Base-by-base conservation (phyloP, 64 coral and sea anemone species). In the Dendronephthya gigantea region DNA sequence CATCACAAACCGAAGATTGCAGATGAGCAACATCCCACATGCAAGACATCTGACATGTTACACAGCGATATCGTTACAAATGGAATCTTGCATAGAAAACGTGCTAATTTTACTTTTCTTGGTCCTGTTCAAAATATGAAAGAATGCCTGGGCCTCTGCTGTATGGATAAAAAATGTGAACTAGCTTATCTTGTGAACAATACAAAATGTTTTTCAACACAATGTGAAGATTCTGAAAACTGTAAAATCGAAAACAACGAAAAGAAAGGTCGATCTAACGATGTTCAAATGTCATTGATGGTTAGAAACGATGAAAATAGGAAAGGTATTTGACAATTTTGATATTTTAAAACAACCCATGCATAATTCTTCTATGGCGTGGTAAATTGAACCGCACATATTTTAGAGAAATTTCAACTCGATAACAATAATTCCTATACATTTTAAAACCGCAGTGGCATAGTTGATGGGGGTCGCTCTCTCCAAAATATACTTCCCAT, bases 171-270 rank as follows among this genome's bases (percentile, higher is more conserved):
- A 12, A 33, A 79, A 36, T 79, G 72, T 79, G 72, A 7, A 79
- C 17, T 79, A 79, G 72, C 72, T 29, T 79, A 79, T 79, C 72
- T 79, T 19, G 72, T 37, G 37, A 79, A 79, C 72, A 79, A 79
- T 29, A 79, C 72, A 29, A 79, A 39, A 79, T 79, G 72, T 39
- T 79, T 79, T 39, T 36, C 72, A 29, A 36, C 72, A 35, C 31
- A 79, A 33, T 79, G 72, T 29, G 72, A 34, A 15, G 37, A 79
- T 29, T 19, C 72, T 15, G 72, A 79, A 35, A 9, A 28, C 15
- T 79, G 72, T 29, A 34, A 29, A 12, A 79, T 79, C 7, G 29
- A 6, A 17, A 79, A 79, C 34, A 19, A 79, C 10, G 29, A 79
- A 19, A 12, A 62, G 55, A 79, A 79, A 34, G 36, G 19, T 30